Evolutionary conservation across 1,140 invertebrate species (phyloP), one percentile per base, ranked within the genome.

Genomic region (Piezodorus guildinii): DNA sequence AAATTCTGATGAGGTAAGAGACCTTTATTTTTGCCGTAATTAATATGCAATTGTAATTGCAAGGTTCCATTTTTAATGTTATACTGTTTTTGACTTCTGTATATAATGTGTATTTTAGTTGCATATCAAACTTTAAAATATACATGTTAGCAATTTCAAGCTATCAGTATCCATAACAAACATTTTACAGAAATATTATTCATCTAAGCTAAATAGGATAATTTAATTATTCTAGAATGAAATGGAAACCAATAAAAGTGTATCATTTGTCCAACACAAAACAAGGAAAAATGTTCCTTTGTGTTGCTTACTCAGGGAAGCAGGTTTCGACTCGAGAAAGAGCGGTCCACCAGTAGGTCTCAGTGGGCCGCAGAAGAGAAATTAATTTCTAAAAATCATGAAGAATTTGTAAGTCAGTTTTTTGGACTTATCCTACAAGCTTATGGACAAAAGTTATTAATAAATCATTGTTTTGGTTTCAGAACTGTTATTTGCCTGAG

Each of bases 401-500:
- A 69, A 60, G 69, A 70, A 61, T 69, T 67, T 65, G 69, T 70
- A 67, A 69, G 69, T 65, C 43, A 9, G 5, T 21, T 63, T 49
- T 63, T 12, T 19, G 17, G 46, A 21, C 21, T 12, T 49, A 27
- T 51, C 15, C 1, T 14, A 12, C 30, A 3, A 15, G 46, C 8
- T 61, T 62, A 39, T n/a, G 12, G 51, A 34, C 1, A 16, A 23
- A 34, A 5, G 51, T 4, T 45, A n/a, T 52, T 5, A 17, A 10
- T 34, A 34, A 16, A 16, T 21, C 15, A 8, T 21, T n/a, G n/a
- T n/a, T 2, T 21, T 60, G 19, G 21, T 61, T 34, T 25, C 23
- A 62, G 85, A 77, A 77, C 71, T 90, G 86, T 77, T 80, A 86
- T 68, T 74, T 90, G 68, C 88, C 87, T 64, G 85, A 85, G 62